phyloP scores from a whole-genome alignment of 1,140 invertebrate species.

The Cotesia glomerata region DNA sequence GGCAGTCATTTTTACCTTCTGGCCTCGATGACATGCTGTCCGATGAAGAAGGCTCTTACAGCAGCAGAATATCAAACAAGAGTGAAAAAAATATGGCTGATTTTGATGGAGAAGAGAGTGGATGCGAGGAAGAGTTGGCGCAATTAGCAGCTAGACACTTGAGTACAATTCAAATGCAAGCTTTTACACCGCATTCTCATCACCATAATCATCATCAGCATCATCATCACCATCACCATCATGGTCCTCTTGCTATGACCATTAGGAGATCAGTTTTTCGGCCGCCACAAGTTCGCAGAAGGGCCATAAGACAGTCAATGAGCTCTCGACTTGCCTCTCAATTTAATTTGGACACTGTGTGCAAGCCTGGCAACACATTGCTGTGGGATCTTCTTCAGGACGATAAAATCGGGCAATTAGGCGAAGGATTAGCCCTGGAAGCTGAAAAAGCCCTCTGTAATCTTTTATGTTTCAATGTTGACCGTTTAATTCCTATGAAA shows the following conservation, averaged over 20 bases:
- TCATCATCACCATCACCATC: conserved; percentile 31
- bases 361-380: conserved; percentile 86
- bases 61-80: conserved; percentile 88
- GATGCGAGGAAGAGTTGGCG: conserved; percentile 85
- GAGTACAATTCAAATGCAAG: conserved; percentile 61
- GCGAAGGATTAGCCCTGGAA: conserved; percentile 86
- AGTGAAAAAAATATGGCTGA: conserved; percentile 95
- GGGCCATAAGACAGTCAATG: conserved; percentile 15
- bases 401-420: conserved; percentile 83
- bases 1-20: conserved; percentile 52
- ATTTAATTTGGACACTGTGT: conserved; percentile 80
- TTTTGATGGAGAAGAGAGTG: conserved; percentile 91
- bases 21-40: conserved; percentile 71
- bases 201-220: conserved; percentile 37
- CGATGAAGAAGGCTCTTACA: conserved; percentile 81
- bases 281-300: conserved; percentile 43
- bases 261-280: conserved; percentile 51
- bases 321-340: conserved; percentile 55
- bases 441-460: conserved; percentile 91
- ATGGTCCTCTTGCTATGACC: conserved; percentile 39
- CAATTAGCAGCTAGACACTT: conserved; percentile 71
- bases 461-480: conserved; percentile 87
- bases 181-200: conserved; percentile 56
- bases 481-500: conserved; percentile 86
- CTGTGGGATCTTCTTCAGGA: conserved; percentile 95